phyloP scores from a whole-genome alignment of 2,888 invertebrate species.

The Chydorus sphaericus region DNA sequence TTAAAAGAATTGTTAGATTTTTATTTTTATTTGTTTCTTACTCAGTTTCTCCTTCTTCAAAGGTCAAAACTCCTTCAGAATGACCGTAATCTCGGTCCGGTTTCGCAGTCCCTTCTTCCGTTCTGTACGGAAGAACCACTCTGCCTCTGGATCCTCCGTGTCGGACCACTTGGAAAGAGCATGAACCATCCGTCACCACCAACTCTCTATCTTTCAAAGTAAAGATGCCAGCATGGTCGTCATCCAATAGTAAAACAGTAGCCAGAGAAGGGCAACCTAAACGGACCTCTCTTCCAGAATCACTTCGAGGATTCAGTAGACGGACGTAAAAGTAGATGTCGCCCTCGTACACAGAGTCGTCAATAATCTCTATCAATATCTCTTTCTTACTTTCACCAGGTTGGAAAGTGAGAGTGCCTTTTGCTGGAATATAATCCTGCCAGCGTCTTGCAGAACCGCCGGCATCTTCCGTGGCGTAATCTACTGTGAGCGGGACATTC shows the following conservation, averaged over 20 bases:
- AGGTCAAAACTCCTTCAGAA: conserved; percentile 63
- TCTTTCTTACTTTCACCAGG: conserved; percentile 77
- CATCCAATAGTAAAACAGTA: conserved; percentile 69
- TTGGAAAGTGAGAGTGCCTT: conserved; percentile 71
- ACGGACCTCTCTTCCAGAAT: conserved; percentile 22
- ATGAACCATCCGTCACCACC: conserved; percentile 80
- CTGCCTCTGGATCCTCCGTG: conserved; percentile 88
- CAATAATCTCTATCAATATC: conserved; percentile 83
- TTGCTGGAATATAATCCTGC: conserved; percentile 77
- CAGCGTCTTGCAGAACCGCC: conserved; percentile 95
- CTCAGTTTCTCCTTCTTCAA: conserved; percentile 98
- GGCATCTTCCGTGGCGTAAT: conserved; percentile 90
- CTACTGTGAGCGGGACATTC: conserved; percentile 61
- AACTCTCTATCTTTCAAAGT: conserved; percentile 72
- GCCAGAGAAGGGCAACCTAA: conserved; percentile 6
- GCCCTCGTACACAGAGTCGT: conserved; percentile 98
- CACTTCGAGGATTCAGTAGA: conserved; percentile 40
- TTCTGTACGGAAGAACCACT: conserved; percentile 75
- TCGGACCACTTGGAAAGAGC: conserved; percentile 61
- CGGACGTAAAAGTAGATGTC: conserved; percentile 97
- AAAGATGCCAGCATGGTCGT: conserved; percentile 97
- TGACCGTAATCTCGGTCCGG: conserved; percentile 76
- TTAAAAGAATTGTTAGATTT: too few species aligned
- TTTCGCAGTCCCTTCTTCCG: conserved; percentile 85
- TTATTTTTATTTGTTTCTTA: conserved; percentile 28